A percentile compares a stretch with the other conserved stretches of the same genome.
These are phyloP conservation scores for Calameuta idolon DNA, from an alignment of 2,888 invertebrate genomes.

Conservation along the genomic window DNA sequence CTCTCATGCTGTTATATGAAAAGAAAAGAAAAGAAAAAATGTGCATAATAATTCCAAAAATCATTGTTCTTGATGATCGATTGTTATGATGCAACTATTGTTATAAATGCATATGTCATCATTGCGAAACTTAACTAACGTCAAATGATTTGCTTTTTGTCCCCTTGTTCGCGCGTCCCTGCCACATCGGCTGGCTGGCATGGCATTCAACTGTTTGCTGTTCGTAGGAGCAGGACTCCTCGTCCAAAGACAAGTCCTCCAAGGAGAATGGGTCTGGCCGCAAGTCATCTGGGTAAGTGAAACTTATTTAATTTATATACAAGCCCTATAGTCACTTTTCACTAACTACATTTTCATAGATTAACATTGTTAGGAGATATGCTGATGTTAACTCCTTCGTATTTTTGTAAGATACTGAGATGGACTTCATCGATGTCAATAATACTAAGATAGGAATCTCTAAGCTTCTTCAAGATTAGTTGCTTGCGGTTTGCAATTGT, in stretches of 20 bases:
- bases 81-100: constrained; percentile 4
- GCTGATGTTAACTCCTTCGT: neutral
- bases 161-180: constrained; percentile 66
- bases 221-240: constrained; percentile 65
- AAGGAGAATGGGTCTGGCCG: constrained; percentile 74
- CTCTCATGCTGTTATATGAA: constrained; percentile 8
- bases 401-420: neutral
- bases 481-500: neutral
- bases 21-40: constrained; percentile 17
- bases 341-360: neutral
- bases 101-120: constrained; percentile 11
- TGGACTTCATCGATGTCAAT: neutral
- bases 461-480: neutral
- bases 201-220: constrained; percentile 66
- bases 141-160: constrained; percentile 64
- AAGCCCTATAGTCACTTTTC: neutral
- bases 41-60: constrained; percentile 9
- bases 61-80: constrained; percentile 1
- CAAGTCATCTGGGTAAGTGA: constrained; percentile 70
- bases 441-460: neutral
- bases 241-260: constrained; percentile 65
- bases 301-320: constrained; percentile 12
- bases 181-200: constrained; percentile 64
- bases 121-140: constrained; percentile 47
- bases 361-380: neutral